Evolutionary conservation across 2,113 vertebrate genomes (phyloP), one percentile per base, ranked within the genome.

Genomic region (Oryzias woworae): DNA sequence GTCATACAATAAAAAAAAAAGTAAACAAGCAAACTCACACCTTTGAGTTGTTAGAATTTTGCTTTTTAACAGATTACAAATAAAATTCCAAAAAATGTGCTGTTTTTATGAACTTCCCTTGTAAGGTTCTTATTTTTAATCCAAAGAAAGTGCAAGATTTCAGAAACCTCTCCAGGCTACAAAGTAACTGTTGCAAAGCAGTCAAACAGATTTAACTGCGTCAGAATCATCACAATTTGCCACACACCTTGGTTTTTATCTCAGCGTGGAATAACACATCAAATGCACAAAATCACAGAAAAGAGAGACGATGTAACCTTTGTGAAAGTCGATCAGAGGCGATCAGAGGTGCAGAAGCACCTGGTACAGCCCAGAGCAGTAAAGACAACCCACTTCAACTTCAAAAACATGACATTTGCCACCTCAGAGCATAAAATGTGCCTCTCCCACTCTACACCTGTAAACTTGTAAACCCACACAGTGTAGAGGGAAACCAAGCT

Each of bases 401-500:
- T 89, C 82, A 89, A 87, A 90, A 84, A 89, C 82, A 84, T 87
- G 87, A 87, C 87, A 89, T 89, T 87, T 89, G 85, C 87, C 87
- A 90, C 86, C 89, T 85, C 72, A 64, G 85, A 89, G 87, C 82
- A 86, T 68, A 66, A 80, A 89, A 86, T 75, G 47, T 76, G 84
- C 84, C 88, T 90, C 80, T 81, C 71, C 73, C 73, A 77, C 79
- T 71, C 69, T 87, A 82, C 85, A 88, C 86, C 86, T 87, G 81
- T 76, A 88, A 85, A 89, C 82, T 74, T 83, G 70, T 53, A 85
- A 88, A 87, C 87, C 88, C 85, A 87, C 87, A 89, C 72, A 73
- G 77, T 71, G 81, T 51, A 78, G 65, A 82, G 62, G 57, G 71
- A 73, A 59, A 62, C 62, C 8, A 1, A 69, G 68, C 59, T 69